These are phyloP conservation scores for Euborellia annulipes DNA, from an alignment of 1,140 invertebrate genomes.

Conservation along the genomic window DNA sequence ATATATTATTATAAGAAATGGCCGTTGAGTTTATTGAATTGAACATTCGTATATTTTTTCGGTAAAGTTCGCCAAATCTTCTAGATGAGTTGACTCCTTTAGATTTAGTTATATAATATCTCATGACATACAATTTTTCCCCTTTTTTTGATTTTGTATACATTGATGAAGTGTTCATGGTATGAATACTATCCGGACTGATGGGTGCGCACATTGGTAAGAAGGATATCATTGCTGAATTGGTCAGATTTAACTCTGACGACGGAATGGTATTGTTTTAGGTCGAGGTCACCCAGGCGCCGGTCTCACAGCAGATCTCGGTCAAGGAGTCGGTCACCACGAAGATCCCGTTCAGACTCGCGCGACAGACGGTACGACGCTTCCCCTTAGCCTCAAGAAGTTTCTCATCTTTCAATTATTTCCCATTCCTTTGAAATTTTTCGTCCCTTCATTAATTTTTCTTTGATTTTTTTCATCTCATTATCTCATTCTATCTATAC, in stretches of 20 bases:
- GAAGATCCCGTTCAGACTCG: conserved; percentile 31
- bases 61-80: too few species aligned
- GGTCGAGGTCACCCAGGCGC: conserved; percentile 29
- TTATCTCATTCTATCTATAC: too few species aligned
- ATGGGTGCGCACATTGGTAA: not conserved
- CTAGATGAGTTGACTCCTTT: not conserved
- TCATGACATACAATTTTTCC: not conserved
- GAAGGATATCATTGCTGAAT: not conserved
- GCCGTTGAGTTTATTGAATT: too few species aligned
- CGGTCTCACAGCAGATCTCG: conserved; percentile 24
- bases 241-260: conserved; percentile 13
- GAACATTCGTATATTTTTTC: too few species aligned
- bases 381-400: too few species aligned
- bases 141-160: conserved; percentile 1
- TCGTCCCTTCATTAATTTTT: too few species aligned
- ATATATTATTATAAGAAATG: too few species aligned
- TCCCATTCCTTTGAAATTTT: too few species aligned
- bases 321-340: conserved; percentile 28
- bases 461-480: too few species aligned
- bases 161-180: not conserved
- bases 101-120: too few species aligned
- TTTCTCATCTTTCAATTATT: too few species aligned
- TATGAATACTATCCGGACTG: conserved; percentile 8
- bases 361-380: conserved; percentile 30
- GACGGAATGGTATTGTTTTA: conserved; percentile 23